Percentiles rank a stretch among this genome's conserved stretches.
Evolutionary conservation across 2,113 vertebrate species (phyloP).

Genomic region (Scolopax mira): DNA sequence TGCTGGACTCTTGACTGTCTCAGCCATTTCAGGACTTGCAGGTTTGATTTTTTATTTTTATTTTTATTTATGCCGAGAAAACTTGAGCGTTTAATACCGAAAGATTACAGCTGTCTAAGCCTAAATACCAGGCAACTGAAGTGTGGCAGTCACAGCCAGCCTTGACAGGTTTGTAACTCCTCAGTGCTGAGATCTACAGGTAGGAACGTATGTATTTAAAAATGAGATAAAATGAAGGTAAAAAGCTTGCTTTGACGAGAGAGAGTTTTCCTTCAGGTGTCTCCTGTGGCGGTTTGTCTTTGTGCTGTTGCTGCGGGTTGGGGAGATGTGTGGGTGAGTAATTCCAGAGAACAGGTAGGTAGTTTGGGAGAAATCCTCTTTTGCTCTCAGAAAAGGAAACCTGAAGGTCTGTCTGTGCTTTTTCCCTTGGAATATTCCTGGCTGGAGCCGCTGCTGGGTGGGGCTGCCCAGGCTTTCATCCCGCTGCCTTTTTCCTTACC

Average conservation of each 20-base stretch:
- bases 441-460: constrained; percentile 65
- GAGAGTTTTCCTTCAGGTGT: not conserved
- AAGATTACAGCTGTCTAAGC: not conserved
- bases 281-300: not conserved
- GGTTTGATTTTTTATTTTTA: constrained; percentile 13
- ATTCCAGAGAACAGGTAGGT: constrained; percentile 43
- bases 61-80: constrained; percentile 18
- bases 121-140: constrained; percentile 17
- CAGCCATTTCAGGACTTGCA: constrained; percentile 71
- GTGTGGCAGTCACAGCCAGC: constrained; percentile 49
- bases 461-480: constrained; percentile 56
- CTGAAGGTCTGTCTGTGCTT: constrained; percentile 34
- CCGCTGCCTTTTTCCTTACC: constrained; percentile 28
- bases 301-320: constrained; percentile 16
- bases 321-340: constrained; percentile 21
- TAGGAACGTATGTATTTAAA: constrained; percentile 46
- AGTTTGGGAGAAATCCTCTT: constrained; percentile 33
- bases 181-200: constrained; percentile 69
- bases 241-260: not conserved
- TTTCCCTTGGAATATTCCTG: constrained; percentile 9
- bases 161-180: constrained; percentile 59
- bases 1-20: constrained; percentile 73
- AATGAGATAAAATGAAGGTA: not conserved
- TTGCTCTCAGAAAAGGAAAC: constrained; percentile 2
- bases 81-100: constrained; percentile 40